These are phyloP conservation scores for Euplexia lucipara DNA, from an alignment of 2,888 invertebrate species.

Conservation along the genomic window DNA sequence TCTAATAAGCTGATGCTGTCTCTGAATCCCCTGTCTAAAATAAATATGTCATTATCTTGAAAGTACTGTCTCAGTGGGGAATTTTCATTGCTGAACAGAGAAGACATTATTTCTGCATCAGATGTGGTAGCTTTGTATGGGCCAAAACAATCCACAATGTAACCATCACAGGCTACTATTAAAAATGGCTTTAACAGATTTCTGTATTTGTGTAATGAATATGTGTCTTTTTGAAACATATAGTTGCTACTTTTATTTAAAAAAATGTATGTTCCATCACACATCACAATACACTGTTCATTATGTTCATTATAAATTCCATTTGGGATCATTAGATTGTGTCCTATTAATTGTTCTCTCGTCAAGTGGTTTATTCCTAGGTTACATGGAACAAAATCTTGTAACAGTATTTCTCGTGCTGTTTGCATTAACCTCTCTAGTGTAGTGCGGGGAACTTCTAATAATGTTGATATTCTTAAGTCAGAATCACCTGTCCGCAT, in stretches of 20 bases:
- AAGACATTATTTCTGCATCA: too few relatives aligned
- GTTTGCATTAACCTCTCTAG: slow-evolving; percentile 13
- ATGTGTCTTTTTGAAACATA: too few relatives aligned
- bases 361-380: slow-evolving; percentile 10
- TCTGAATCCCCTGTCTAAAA: too few relatives aligned
- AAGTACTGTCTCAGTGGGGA: too few relatives aligned
- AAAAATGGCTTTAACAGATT: too few relatives aligned
- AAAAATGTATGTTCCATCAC: slow-evolving; percentile 28
- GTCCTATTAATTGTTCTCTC: slow-evolving; percentile 7
- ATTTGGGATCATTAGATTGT: slow-evolving; percentile 29
- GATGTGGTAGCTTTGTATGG: slow-evolving; percentile 22
- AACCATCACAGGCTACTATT: slow-evolving; percentile 17
- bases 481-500: slow-evolving; percentile 25
- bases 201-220: too few relatives aligned
- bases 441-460: slow-evolving; percentile 27
- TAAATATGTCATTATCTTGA: too few relatives aligned
- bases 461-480: slow-evolving; percentile 16
- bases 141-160: slow-evolving; percentile 32
- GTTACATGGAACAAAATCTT: slow-evolving; percentile 11
- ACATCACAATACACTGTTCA: slow-evolving; percentile 18
- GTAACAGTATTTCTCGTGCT: neutral
- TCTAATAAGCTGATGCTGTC: too few relatives aligned
- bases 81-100: too few relatives aligned
- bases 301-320: slow-evolving; percentile 23
- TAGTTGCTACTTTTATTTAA: slow-evolving; percentile 16